Evolutionary conservation across 2,113 vertebrate genomes (phyloP).

Genomic region (Corythornis madagascariensis): DNA sequence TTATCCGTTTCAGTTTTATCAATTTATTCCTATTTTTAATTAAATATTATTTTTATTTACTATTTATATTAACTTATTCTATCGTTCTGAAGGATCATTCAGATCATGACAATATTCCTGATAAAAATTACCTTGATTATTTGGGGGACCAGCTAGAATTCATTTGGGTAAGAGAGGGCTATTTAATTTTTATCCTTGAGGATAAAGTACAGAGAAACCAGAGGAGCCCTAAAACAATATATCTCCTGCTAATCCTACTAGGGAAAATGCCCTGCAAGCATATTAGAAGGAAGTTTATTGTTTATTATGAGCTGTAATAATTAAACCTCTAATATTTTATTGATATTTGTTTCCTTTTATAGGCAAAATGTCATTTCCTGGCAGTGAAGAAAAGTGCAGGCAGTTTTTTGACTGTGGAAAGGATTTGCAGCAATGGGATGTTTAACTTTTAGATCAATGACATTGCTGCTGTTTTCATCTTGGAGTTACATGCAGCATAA

Average conservation of each 20-base stretch:
- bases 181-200: not conserved
- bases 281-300: not conserved
- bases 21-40: no score
- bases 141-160: not conserved
- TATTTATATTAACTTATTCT: not conserved
- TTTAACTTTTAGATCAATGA: slow-evolving; percentile 31
- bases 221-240: not conserved
- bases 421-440: not conserved
- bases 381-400: not conserved
- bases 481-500: not conserved
- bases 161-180: not conserved
- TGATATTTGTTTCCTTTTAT: not conserved
- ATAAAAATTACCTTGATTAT: not conserved
- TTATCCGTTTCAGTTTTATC: no score
- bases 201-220: not conserved
- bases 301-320: not conserved
- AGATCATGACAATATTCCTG: not conserved
- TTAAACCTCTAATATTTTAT: not conserved
- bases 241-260: not conserved
- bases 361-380: not conserved
- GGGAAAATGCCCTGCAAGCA: not conserved
- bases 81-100: not conserved
- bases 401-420: not conserved
- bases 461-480: not conserved
- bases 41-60: not conserved